phyloP scores from a whole-genome alignment of 2,797 vertebrate species.

The Gobio occitaniae region DNA sequence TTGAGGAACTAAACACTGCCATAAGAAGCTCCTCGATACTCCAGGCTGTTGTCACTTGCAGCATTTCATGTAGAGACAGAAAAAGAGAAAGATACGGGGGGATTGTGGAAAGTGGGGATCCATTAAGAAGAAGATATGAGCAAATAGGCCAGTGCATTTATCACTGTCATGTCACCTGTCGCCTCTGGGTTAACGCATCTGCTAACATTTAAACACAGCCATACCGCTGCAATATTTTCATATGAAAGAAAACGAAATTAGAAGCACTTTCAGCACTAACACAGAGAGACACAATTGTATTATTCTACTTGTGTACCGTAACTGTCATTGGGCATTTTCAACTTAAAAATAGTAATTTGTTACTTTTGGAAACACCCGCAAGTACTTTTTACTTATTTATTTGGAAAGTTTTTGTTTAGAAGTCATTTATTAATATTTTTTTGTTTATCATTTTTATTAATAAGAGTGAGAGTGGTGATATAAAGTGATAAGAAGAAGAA shows the following conservation, averaged over 20 bases:
- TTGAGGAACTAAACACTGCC: conserved; percentile 30
- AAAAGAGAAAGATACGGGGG: conserved; percentile 9
- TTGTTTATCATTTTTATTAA: neutral
- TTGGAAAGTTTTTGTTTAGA: neutral
- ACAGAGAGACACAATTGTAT: conserved; percentile 1
- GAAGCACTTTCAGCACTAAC: conserved; percentile 29
- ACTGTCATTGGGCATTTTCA: neutral
- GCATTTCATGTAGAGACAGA: conserved; percentile 23
- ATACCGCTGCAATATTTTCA: conserved; percentile 36
- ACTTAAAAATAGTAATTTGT: neutral
- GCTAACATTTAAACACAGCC: conserved; percentile 48
- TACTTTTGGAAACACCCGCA: neutral
- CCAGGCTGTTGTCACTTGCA: conserved; percentile 26
- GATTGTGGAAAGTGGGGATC: conserved; percentile 34
- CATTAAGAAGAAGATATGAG: conserved; percentile 41
- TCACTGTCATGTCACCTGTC: conserved; percentile 48
- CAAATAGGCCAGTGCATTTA: conserved; percentile 48
- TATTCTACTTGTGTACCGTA: neutral
- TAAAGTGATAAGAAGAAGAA: neutral
- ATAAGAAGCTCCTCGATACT: conserved; percentile 6
- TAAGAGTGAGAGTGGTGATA: neutral
- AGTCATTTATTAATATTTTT: neutral
- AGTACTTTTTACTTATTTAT: conserved; percentile 2
- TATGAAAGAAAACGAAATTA: conserved; percentile 55
- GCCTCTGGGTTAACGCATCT: conserved; percentile 44